phyloP scores from a whole-genome alignment of 2,888 invertebrate species.

The Agrotis ipsilon region DNA sequence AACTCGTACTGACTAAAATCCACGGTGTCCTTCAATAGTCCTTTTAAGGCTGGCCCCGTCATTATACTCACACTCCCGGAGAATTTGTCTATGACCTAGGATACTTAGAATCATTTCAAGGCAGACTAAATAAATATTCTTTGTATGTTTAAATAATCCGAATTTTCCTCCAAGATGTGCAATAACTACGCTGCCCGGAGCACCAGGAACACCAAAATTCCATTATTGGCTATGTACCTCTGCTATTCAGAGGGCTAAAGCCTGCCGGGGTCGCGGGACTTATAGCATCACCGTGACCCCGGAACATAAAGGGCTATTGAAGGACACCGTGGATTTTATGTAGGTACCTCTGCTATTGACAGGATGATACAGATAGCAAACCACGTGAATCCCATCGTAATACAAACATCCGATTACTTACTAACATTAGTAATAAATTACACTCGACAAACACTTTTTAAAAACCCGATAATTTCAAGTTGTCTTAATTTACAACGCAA shows the following conservation, averaged over 20 bases:
- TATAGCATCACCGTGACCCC: no score
- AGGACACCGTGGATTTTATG: no score
- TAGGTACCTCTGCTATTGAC: not conserved
- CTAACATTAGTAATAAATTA: slow-evolving; percentile 22
- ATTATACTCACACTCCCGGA: no score
- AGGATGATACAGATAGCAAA: slow-evolving; percentile 19
- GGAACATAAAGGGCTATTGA: no score
- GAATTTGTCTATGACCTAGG: no score
- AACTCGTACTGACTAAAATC: no score
- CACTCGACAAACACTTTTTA: slow-evolving; percentile 10
- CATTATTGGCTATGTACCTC: slow-evolving; percentile 18
- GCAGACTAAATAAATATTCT: slow-evolving; percentile 8
- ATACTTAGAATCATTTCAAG: no score
- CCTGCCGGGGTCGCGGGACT: no score
- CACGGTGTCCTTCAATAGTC: no score
- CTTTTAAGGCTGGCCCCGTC: no score
- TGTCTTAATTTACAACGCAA: slow-evolving; percentile 5
- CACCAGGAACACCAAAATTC: slow-evolving; percentile 25
- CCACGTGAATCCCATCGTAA: slow-evolving; percentile 20
- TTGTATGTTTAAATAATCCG: slow-evolving; percentile 29
- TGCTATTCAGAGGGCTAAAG: no score
- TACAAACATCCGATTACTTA: slow-evolving; percentile 13
- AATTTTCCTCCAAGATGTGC: slow-evolving; percentile 10
- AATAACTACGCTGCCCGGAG: slow-evolving; percentile 7
- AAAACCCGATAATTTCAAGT: slow-evolving; percentile 8